Conservation (phyloP, 2,797 vertebrate species). For the Peromyscus eremicus region DNA sequence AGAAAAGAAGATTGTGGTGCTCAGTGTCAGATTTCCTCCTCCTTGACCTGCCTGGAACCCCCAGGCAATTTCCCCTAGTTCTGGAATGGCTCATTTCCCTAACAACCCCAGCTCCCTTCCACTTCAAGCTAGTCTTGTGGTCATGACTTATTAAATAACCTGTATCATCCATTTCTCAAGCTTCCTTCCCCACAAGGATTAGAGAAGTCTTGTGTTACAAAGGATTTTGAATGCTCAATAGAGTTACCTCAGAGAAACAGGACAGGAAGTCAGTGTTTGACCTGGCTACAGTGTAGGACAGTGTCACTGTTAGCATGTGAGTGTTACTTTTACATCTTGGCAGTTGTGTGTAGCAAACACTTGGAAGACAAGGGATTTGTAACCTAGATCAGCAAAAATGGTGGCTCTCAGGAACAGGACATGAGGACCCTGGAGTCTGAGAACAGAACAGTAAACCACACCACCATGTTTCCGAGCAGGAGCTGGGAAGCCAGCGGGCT, state of each 20-base stretch:
- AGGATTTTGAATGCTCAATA: background rate
- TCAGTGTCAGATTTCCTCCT: background rate
- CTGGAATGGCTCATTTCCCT: background rate
- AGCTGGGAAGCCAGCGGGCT: constrained; percentile 81
- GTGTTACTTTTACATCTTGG: background rate
- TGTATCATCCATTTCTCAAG: background rate
- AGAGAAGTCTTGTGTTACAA: background rate
- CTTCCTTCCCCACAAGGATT: background rate
- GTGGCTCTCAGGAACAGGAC: background rate
- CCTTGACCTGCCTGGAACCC: background rate
- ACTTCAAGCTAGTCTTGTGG: background rate
- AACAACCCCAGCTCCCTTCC: background rate
- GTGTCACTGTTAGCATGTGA: background rate
- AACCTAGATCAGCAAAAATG: background rate
- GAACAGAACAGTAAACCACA: background rate
- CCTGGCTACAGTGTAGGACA: background rate
- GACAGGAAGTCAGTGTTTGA: background rate
- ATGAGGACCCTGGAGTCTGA: background rate
- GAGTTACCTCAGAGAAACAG: background rate
- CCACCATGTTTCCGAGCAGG: constrained; percentile 80
- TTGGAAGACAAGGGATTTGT: background rate
- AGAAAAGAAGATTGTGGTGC: accelerated
- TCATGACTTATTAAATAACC: background rate
- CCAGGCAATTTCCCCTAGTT: background rate
- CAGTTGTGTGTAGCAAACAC: too few relatives aligned